Base-by-base conservation (phyloP, 2,113 vertebrate species). In the Amphiprion percula region DNA sequence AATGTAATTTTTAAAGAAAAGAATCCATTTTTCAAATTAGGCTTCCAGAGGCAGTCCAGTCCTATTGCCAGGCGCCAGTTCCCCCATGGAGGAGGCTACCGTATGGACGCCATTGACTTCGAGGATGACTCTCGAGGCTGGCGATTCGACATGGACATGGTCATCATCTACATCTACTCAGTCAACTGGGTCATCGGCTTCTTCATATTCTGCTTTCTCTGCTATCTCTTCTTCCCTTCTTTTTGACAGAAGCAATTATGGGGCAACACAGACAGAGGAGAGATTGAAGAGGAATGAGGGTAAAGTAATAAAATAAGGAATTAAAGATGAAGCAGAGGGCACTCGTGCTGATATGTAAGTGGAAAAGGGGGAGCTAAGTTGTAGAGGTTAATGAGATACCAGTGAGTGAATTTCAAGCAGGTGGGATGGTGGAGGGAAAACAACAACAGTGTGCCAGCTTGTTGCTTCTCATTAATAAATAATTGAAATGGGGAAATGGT, bases 161-260 rank as follows among this genome's bases (percentile, higher is more conserved):
- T 97, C 83, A 96, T 98, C 91, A 96, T 99, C 88, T 99, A 98
- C 84, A 97, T 99, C 88, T 98, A 97, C 91, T 97, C 97, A 9
- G 94, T 97, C 80, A 99, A 99, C 91, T 99, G 97, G 97, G 91
- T 98, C 78, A 96, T 99, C 67, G 97, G 97, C 74, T 98, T 99
- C 86, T 92, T 98, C 67, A 83, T 97, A 74, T 96, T 98, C 92
- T 98, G 97, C 90, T 96, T 97, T 88, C 94, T 99, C 77, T 98
- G 96, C 91, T 99, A 97, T 85, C 93, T 98, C 89, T 97, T 98
- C 90, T 92, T 94, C 63, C 89, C 94, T 28, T 93, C 91, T 10
- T 90, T 90, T 68, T 94, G 78, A 92, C n/a, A 24, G 23, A n/a
- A 62, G 47, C 5, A 50, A 21, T 65, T 23, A 54, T 21, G 21